Conservation (phyloP, 1,140 invertebrate species). For the Nasonia vitripennis region DNA sequence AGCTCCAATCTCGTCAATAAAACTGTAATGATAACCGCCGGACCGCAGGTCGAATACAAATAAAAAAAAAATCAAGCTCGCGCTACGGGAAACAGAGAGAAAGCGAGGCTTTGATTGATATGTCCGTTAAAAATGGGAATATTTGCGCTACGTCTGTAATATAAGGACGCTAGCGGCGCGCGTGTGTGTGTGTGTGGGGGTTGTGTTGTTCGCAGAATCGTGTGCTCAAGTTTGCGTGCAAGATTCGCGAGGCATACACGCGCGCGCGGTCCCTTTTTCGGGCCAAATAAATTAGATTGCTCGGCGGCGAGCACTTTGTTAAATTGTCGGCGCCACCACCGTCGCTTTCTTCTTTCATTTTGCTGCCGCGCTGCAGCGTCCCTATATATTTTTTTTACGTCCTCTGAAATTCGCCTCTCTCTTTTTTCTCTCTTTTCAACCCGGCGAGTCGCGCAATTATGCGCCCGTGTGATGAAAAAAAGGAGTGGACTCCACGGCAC, state of each 20-base stretch:
- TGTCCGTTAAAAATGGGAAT: constrained; percentile 23
- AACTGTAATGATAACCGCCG: constrained; percentile 21
- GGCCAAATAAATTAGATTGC: constrained; percentile 28
- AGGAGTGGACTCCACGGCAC: not conserved
- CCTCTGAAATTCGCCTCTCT: not conserved
- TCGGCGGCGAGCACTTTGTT: constrained; percentile 31
- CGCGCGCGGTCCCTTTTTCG: not conserved
- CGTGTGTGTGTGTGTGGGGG: not conserved
- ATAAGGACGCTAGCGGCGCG: not conserved
- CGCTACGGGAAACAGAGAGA: not conserved
- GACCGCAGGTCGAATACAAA: not conserved
- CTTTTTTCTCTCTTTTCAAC: not conserved
- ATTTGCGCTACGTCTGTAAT: constrained; percentile 8
- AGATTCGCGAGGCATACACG: constrained; percentile 31
- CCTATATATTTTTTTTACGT: not conserved
- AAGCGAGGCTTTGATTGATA: constrained; percentile 5
- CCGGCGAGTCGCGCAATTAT: not conserved
- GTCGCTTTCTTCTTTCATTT: constrained; percentile 6
- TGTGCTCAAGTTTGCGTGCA: constrained; percentile 44
- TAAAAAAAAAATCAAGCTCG: not conserved
- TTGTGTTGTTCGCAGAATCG: not conserved
- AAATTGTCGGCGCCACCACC: not conserved
- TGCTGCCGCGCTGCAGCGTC: not conserved
- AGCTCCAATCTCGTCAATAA: constrained; percentile 12
- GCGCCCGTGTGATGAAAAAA: not conserved